A percentile compares a stretch with the other conserved stretches of the same genome.
These are phyloP conservation scores for Pseudomyrmex sp. DNA, from an alignment of 1,140 invertebrate species.

Conservation along the genomic window DNA sequence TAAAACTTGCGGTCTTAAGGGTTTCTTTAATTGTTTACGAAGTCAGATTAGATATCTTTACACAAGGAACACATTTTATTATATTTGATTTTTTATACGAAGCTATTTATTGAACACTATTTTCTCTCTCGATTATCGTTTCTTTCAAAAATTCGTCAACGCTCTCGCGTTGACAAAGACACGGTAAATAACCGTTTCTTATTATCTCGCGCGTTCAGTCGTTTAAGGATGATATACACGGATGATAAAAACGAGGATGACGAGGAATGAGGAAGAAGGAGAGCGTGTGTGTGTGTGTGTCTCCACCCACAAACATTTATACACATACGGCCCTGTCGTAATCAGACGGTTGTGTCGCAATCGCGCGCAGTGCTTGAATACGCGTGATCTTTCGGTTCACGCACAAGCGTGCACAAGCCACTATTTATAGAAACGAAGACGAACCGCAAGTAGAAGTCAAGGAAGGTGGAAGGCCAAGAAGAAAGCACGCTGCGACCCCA, in stretches of 20 bases:
- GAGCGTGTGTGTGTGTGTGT: too few relatives aligned
- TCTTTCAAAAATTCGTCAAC: too few relatives aligned
- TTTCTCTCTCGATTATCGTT: too few relatives aligned
- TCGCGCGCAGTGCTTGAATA: slow-evolving; percentile 44
- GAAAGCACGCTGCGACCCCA: slow-evolving; percentile 67
- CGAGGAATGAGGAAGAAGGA: slow-evolving; percentile 36
- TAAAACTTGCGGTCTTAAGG: neutral
- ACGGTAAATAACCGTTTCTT: too few relatives aligned
- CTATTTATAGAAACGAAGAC: slow-evolving; percentile 64
- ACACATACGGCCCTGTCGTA: slow-evolving; percentile 52
- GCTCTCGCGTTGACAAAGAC: too few relatives aligned
- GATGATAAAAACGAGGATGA: neutral
- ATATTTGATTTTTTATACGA: too few relatives aligned
- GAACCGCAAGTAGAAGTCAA: slow-evolving; percentile 55
- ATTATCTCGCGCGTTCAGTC: neutral
- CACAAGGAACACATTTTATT: too few relatives aligned
- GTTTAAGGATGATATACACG: neutral
- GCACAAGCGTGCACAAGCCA: slow-evolving; percentile 45
- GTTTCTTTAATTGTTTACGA: neutral
- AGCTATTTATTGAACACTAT: too few relatives aligned
- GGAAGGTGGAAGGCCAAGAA: slow-evolving; percentile 70
- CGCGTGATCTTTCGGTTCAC: slow-evolving; percentile 54
- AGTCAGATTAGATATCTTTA: neutral
- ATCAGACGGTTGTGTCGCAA: slow-evolving; percentile 42
- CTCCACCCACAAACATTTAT: neutral